phyloP scores from a whole-genome alignment of 1,140 invertebrate species.

The Ceratoteleas bidentatus region DNA sequence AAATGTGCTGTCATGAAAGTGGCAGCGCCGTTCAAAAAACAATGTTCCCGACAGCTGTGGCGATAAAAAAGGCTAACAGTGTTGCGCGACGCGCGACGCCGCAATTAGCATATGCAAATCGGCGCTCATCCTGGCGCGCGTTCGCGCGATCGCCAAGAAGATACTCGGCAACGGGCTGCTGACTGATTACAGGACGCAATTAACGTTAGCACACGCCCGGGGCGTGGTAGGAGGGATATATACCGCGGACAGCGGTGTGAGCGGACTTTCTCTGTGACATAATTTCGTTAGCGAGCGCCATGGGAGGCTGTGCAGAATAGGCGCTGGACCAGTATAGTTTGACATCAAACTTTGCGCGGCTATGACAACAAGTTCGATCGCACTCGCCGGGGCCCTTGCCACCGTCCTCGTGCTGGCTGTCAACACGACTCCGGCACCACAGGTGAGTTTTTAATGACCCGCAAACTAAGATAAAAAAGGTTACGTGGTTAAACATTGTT shows the following conservation, averaged over 20 bases:
- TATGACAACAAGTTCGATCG: no score
- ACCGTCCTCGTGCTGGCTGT: no score
- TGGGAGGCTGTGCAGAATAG: slow-evolving; percentile 60
- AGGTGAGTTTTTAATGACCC: no score
- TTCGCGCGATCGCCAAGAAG: slow-evolving; percentile 53
- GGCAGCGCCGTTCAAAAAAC: no score
- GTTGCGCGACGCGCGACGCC: slow-evolving; percentile 8
- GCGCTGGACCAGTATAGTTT: no score
- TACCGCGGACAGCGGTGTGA: slow-evolving; percentile 38
- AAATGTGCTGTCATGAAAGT: no score
- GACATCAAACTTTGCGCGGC: no score
- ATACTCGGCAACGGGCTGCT: slow-evolving; percentile 47
- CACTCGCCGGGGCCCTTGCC: no score
- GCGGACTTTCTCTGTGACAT: slow-evolving; percentile 79
- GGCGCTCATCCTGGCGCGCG: slow-evolving; percentile 36
- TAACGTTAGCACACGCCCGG: slow-evolving; percentile 61
- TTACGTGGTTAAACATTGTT: no score
- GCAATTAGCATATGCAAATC: slow-evolving; percentile 60
- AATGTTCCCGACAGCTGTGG: no score
- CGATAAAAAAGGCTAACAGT: slow-evolving; percentile 10
- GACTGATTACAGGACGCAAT: slow-evolving; percentile 65
- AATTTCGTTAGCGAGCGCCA: slow-evolving; percentile 72
- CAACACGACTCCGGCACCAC: no score
- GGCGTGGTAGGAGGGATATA: slow-evolving; percentile 64
- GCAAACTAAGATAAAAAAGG: no score